Evolutionary conservation across 2,113 vertebrate genomes (phyloP), one percentile per base, ranked within the genome.

Genomic region (Hemiscyllium ocellatum): DNA sequence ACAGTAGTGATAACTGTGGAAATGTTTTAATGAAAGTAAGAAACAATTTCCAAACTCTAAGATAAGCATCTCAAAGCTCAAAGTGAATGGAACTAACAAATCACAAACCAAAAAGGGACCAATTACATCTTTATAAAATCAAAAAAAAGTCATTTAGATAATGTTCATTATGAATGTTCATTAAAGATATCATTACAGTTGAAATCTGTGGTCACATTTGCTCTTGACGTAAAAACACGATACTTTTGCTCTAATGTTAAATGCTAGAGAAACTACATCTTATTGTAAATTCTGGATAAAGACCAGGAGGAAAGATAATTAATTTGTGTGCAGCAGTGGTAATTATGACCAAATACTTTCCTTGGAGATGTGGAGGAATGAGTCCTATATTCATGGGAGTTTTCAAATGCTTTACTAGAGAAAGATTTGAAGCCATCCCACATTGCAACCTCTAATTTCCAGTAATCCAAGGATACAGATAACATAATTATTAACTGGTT

Each of bases 401-500:
- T 52, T 95, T 95, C 47, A 70, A 52, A 29, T 42, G 42, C 42
- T 42, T 72, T 68, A 76, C 29, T 72, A 52, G 4, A 72, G 68
- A 93, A 93, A 66, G 66, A 33, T 72, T 70, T 72, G 22, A 69
- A 70, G 47, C 22, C 68, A 47, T 61, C 13, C 33, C 10, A 89
- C 29, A 93, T 42, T 4, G 17, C 42, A 50, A 69, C 29, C 42
- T 95, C 42, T 52, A 47, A 47, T 95, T 95, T 95, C 94, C 68
- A 95, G 94, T 10, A 94, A 95, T 95, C 37, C 3, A 47, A 72
- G 68, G 0, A 52, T 72, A 72, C 15, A 52, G 42, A 95, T 96
- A 69, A 50, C 68, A 96, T 52, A 69, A 91, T 37, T 83, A 94
- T 37, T 94, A 96, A 94, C 83, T 94, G 95, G 80, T 66, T 65